A percentile compares a stretch with the other conserved stretches of the same genome.
Conservation (phyloP, 2,113 vertebrate species). For the Tragelaphus strepsiceros region DNA sequence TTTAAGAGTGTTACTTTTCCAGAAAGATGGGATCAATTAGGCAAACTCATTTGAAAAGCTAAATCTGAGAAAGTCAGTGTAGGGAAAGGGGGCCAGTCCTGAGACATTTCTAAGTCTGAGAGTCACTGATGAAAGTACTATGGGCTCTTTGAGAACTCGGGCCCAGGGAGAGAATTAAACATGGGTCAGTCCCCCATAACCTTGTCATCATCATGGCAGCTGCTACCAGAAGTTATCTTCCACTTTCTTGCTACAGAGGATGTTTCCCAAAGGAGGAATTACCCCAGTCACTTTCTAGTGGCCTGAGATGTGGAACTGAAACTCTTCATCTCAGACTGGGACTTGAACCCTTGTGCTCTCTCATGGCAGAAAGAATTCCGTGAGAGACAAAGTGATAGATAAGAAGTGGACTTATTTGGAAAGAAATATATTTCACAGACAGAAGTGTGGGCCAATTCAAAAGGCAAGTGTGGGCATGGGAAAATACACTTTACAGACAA, state of each 20-base stretch:
- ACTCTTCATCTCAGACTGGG: not conserved
- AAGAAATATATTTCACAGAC: not conserved
- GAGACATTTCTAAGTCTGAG: too few relatives aligned
- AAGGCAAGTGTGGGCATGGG: not conserved
- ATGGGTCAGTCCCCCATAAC: fast-evolving
- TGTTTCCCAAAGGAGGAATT: too few relatives aligned
- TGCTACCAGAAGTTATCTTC: not conserved
- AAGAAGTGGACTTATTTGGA: not conserved
- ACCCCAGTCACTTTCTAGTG: not conserved
- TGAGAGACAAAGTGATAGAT: not conserved
- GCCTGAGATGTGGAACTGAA: not conserved
- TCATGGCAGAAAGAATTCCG: not conserved
- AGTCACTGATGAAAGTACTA: not conserved
- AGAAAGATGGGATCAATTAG: too few relatives aligned
- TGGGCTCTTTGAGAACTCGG: not conserved
- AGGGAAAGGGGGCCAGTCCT: too few relatives aligned
- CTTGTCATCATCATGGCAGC: not conserved
- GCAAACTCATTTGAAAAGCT: too few relatives aligned
- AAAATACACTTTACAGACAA: not conserved
- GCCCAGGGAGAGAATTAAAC: not conserved
- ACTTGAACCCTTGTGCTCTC: not conserved
- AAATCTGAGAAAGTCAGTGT: not conserved
- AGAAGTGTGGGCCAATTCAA: not conserved
- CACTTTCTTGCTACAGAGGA: not conserved
- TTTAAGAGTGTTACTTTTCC: not conserved